Evolutionary conservation across 1,140 invertebrate genomes (phyloP).

Genomic region (Sitophilus oryzae): DNA sequence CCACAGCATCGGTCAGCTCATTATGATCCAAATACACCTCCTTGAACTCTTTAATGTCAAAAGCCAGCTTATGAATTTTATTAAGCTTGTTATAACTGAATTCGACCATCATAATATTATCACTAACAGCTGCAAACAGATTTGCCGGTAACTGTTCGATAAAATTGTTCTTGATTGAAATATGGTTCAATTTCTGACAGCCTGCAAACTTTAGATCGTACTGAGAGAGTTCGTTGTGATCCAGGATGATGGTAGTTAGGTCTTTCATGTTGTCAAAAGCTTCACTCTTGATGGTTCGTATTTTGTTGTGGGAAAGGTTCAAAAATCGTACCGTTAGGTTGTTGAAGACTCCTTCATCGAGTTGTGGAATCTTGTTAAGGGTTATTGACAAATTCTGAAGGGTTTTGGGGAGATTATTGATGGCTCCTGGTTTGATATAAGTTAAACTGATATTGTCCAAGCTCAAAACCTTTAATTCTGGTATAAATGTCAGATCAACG

Average conservation of each 20-base stretch:
- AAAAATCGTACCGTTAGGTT: slow-evolving; percentile 19
- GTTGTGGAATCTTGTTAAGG: slow-evolving; percentile 17
- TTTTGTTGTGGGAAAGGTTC: slow-evolving; percentile 24
- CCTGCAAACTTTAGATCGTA: slow-evolving; percentile 18
- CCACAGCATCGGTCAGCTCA: slow-evolving; percentile 19
- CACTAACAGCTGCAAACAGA: slow-evolving; percentile 20
- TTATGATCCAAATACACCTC: slow-evolving; percentile 28
- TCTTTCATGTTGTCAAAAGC: slow-evolving; percentile 29
- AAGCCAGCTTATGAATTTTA: slow-evolving; percentile 19
- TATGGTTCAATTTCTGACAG: slow-evolving; percentile 14
- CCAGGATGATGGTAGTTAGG: slow-evolving; percentile 19
- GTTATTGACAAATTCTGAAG: slow-evolving; percentile 23
- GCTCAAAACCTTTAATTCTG: slow-evolving; percentile 10
- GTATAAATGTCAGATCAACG: not conserved
- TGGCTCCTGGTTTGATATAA: slow-evolving; percentile 18
- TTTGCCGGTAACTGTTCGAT: slow-evolving; percentile 22
- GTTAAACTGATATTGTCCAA: slow-evolving; percentile 20
- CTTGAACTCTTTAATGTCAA: slow-evolving; percentile 23
- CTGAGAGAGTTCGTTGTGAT: slow-evolving; percentile 25
- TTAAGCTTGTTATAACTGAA: slow-evolving; percentile 29
- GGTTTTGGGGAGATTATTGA: slow-evolving; percentile 12
- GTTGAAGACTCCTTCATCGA: slow-evolving; percentile 20
- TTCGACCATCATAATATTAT: slow-evolving; percentile 14
- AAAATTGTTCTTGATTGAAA: slow-evolving; percentile 27
- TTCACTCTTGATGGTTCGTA: slow-evolving; percentile 11